Conservation (phyloP, 2,797 vertebrate species). For the Eupleurogrammus muticus region DNA sequence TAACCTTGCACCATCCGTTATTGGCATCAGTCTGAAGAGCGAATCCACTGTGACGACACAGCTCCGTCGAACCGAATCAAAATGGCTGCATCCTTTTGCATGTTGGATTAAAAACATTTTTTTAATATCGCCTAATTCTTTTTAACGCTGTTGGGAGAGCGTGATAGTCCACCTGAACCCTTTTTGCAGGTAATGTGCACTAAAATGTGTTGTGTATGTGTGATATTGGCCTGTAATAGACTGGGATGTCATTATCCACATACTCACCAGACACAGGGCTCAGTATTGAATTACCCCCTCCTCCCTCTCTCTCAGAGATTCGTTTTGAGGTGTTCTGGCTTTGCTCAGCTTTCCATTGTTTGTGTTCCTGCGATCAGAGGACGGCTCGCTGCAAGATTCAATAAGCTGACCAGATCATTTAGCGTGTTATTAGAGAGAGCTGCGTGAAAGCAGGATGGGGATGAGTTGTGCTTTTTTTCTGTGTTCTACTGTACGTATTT, state of each 20-base stretch:
- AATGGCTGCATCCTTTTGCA: constrained; percentile 33
- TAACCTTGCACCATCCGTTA: constrained; percentile 37
- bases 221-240: constrained; percentile 54
- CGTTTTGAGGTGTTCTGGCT: constrained; percentile 69
- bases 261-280: constrained; percentile 61
- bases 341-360: constrained; percentile 58
- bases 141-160: constrained; percentile 34
- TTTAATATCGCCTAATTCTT: constrained; percentile 17
- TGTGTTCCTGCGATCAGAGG: constrained; percentile 40
- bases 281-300: constrained; percentile 66
- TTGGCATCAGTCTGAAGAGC: constrained; percentile 38
- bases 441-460: constrained; percentile 5
- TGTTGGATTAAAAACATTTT: constrained; percentile 14
- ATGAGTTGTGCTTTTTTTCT: background rate
- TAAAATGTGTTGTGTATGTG: constrained; percentile 59
- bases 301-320: constrained; percentile 47
- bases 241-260: constrained; percentile 64
- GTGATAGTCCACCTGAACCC: constrained; percentile 14
- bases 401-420: constrained; percentile 41
- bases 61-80: constrained; percentile 27
- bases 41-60: constrained; percentile 25
- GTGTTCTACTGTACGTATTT: background rate
- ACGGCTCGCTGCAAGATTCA: constrained; percentile 18
- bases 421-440: constrained; percentile 35
- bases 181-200: constrained; percentile 44